A percentile compares a stretch with the other conserved stretches of the same genome.
phyloP scores from a whole-genome alignment of 1,140 invertebrate genomes.

The Oreohelix idahoensis region DNA sequence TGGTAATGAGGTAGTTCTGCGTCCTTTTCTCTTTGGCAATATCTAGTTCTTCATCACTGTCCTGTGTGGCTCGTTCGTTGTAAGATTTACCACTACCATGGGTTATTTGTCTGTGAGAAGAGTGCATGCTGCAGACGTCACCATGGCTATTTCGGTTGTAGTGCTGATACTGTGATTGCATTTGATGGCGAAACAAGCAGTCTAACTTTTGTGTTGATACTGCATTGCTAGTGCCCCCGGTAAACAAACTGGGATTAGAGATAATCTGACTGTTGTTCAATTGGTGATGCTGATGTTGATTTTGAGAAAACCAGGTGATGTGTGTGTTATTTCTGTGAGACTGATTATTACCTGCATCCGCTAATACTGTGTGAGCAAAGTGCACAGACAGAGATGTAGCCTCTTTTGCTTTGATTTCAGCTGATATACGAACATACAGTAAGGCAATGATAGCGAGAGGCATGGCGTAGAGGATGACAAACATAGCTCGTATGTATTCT shows the following conservation, averaged over 20 bases:
- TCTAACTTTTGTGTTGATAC: neutral
- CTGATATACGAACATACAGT: constrained; percentile 78
- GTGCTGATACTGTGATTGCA: constrained; percentile 36
- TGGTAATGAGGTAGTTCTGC: constrained; percentile 80
- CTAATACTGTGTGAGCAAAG: constrained; percentile 72
- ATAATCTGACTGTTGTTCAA: neutral
- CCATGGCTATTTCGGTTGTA: neutral
- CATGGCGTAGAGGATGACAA: constrained; percentile 78
- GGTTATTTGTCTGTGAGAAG: constrained; percentile 16
- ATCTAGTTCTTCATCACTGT: constrained; percentile 79
- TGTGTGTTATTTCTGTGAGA: neutral
- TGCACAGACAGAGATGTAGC: constrained; percentile 72
- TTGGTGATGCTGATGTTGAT: neutral
- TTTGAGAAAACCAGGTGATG: neutral
- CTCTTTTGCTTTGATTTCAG: constrained; percentile 78
- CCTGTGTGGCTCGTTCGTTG: constrained; percentile 51
- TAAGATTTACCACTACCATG: constrained; percentile 39
- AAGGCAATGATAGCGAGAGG: constrained; percentile 79
- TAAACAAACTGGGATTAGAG: neutral
- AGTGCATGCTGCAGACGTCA: neutral
- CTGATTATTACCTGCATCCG: neutral
- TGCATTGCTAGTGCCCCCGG: neutral
- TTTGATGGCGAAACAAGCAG: constrained; percentile 28
- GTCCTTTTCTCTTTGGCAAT: constrained; percentile 79
- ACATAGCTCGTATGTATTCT: constrained; percentile 72